Evolutionary conservation across 2,113 vertebrate genomes (phyloP), one percentile per base, ranked within the genome.

Genomic region (Brachyistius frenatus): DNA sequence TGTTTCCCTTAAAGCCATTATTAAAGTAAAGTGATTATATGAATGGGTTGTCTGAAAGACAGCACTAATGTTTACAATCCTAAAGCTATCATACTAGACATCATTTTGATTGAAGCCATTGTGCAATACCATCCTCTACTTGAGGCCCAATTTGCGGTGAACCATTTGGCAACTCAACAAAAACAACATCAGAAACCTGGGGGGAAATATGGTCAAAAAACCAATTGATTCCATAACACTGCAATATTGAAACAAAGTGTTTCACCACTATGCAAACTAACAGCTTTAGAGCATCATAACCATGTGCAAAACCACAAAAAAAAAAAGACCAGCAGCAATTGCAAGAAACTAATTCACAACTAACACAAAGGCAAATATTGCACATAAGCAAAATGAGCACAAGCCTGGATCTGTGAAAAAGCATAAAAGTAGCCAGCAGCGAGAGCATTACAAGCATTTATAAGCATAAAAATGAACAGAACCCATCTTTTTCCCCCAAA

Each of bases 161-260:
- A 35, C 44, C 63, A 63, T 50, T 15, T 84, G 71, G 67, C 72
- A 85, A 46, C 56, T 57, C 41, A 30, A 64, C 57, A 70, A 54
- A 50, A 77, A 53, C 33, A 77, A 5, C 50, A 80, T 36, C 5
- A 73, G 50, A 66, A 76, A 68, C 62, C 50, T 39, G 32, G 53
- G 56, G 74, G 52, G 7, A 16, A 7, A 35, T n/a, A 35, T 6
- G 35, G 52, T 3, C 31, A 39, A 23, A 64, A 55, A 73, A 68
- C 23, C 23, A 61, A 30, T 47, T 56, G 14, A 67, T 49, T 41
- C 30, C 11, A 69, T 10, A 49, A 7, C 15, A 16, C 46, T 13
- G 7, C 9, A 50, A 56, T 23, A 58, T 10, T 60, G 9, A 39
- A 67, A 78, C 32, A 41, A n/a, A 37, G 56, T 36, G 33, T 47